Evolutionary conservation across 2,113 vertebrate species (phyloP).

Genomic region (Actenoides lindsayi): DNA sequence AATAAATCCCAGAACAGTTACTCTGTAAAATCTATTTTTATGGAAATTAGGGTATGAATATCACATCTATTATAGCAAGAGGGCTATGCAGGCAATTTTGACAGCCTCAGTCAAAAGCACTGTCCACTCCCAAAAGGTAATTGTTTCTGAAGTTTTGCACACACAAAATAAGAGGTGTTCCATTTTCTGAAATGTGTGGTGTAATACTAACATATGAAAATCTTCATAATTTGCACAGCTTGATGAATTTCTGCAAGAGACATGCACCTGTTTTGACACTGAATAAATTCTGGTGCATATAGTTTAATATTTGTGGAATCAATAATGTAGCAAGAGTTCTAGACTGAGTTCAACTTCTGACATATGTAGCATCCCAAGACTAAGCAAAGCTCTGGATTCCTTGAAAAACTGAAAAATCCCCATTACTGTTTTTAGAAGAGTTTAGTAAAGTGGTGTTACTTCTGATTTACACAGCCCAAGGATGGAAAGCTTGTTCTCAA

Average conservation of each 20-base stretch:
- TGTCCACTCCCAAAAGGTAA: constrained; percentile 31
- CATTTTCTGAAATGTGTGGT: neutral
- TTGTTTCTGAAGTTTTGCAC: constrained; percentile 18
- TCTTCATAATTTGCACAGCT: constrained; percentile 11
- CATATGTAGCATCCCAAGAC: neutral
- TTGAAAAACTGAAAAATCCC: neutral
- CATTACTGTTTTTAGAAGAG: neutral
- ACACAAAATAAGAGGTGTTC: neutral
- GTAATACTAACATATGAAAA: constrained; percentile 6
- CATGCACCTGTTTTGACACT: neutral
- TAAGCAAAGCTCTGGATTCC: neutral
- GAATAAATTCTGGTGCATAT: neutral
- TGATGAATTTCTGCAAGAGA: neutral
- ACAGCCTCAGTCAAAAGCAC: constrained; percentile 44
- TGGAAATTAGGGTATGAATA: constrained; percentile 71
- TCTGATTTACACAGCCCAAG: neutral
- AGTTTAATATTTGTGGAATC: neutral
- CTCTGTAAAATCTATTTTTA: constrained; percentile 74
- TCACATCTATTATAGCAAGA: constrained; percentile 53
- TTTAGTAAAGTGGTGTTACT: neutral
- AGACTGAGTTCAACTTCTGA: neutral
- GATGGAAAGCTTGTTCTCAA: neutral
- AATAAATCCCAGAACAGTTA: constrained; percentile 71
- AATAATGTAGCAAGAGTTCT: neutral
- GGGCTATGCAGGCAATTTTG: constrained; percentile 28